These are phyloP conservation scores for Aplysia californica DNA, from an alignment of 1,140 invertebrate genomes.

Conservation along the genomic window DNA sequence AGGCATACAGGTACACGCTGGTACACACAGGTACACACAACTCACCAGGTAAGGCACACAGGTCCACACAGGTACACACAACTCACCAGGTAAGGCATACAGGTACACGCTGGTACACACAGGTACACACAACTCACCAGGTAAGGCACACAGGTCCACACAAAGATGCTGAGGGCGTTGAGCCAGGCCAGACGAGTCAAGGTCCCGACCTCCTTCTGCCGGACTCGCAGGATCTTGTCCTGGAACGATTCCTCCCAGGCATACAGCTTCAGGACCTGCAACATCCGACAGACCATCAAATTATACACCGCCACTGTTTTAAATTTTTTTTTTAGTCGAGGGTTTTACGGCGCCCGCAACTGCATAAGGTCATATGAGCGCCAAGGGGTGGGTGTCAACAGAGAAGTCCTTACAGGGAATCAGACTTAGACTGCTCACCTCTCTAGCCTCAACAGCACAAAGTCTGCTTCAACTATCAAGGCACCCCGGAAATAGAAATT, in stretches of 20 bases:
- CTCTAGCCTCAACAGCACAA: too few relatives aligned
- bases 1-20: slow-evolving; percentile 94
- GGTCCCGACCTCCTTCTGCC: slow-evolving; percentile 65
- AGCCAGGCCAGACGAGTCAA: slow-evolving; percentile 66
- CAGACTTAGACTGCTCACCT: too few relatives aligned
- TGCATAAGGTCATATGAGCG: too few relatives aligned
- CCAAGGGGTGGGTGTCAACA: too few relatives aligned
- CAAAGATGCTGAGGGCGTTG: slow-evolving; percentile 82
- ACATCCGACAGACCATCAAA: too few relatives aligned
- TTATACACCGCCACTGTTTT: too few relatives aligned
- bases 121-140: slow-evolving; percentile 67
- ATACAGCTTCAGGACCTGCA: slow-evolving; percentile 54
- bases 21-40: too few relatives aligned
- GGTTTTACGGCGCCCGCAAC: too few relatives aligned
- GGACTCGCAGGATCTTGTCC: slow-evolving; percentile 58
- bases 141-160: slow-evolving; percentile 95
- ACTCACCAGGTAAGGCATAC: slow-evolving; percentile 84
- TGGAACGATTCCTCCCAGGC: slow-evolving; percentile 65
- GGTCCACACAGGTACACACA: slow-evolving; percentile 73
- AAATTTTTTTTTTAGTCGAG: too few relatives aligned
- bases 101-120: slow-evolving; percentile 78
- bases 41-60: slow-evolving; percentile 87
- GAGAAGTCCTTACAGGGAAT: too few relatives aligned
- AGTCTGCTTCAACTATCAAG: too few relatives aligned
- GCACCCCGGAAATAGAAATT: too few relatives aligned